phyloP scores from a whole-genome alignment of 2,113 vertebrate genomes.

The Spilogale gracilis region DNA sequence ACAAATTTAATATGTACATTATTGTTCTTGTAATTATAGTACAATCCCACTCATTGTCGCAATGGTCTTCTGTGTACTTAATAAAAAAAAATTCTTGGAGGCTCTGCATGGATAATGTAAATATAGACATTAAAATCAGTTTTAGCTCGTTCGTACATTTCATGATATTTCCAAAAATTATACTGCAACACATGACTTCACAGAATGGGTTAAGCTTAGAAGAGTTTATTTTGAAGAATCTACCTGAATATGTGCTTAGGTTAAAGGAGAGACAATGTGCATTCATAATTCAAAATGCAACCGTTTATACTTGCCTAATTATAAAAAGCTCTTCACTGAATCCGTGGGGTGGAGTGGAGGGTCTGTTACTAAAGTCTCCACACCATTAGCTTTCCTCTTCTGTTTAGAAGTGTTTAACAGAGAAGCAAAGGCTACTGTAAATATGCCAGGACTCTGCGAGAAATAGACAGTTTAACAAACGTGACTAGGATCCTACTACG shows the following conservation, averaged over 20 bases:
- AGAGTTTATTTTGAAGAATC: constrained; percentile 55
- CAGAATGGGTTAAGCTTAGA: constrained; percentile 50
- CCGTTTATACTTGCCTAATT: constrained; percentile 60
- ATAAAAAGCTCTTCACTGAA: constrained; percentile 46
- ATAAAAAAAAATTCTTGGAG: not conserved
- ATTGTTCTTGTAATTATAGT: not conserved
- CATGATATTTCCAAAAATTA: constrained; percentile 56
- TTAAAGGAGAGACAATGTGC: constrained; percentile 33
- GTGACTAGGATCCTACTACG: not conserved
- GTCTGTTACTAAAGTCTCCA: not conserved
- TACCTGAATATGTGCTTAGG: constrained; percentile 47
- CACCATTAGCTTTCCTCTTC: constrained; percentile 54
- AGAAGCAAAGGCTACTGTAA: constrained; percentile 50
- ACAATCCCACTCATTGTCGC: not conserved
- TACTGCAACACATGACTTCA: not conserved
- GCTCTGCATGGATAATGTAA: not conserved
- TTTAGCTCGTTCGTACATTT: constrained; percentile 45
- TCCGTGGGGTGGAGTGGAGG: constrained; percentile 1
- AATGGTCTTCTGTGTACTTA: constrained; percentile 37
- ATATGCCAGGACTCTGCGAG: not conserved
- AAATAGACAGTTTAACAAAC: not conserved
- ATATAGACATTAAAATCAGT: not conserved
- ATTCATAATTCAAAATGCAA: constrained; percentile 73
- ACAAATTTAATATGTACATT: not conserved
- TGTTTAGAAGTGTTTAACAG: constrained; percentile 57